These are phyloP conservation scores for Dendrophyllia cribrosa DNA, from an alignment of 64 coral and sea anemone species.

Conservation along the genomic window DNA sequence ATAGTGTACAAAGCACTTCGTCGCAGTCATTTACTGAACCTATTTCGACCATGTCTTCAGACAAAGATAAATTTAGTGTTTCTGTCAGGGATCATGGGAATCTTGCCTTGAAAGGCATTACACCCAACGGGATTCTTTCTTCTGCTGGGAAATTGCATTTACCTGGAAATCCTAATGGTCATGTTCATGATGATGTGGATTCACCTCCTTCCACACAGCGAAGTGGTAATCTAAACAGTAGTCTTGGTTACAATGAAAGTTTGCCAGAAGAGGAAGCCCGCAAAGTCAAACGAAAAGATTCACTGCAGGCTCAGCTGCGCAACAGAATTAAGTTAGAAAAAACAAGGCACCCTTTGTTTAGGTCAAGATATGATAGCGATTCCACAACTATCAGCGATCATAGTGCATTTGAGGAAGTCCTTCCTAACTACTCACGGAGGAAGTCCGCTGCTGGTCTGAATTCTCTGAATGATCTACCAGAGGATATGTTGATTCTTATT, in stretches of 20 bases:
- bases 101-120: slow-evolving; percentile 2
- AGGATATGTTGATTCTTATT: slow-evolving; percentile 87
- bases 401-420: slow-evolving; percentile 74
- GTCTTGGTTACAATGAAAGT: slow-evolving; percentile 77
- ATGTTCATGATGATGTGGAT: slow-evolving; percentile 15
- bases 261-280: slow-evolving; percentile 55
- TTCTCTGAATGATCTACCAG: slow-evolving; percentile 83
- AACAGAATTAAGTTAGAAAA: slow-evolving; percentile 71
- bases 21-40: slow-evolving; percentile 83
- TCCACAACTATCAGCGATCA: slow-evolving; percentile 89
- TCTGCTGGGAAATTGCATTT: neutral
- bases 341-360: slow-evolving; percentile 10
- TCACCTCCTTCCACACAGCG: slow-evolving; percentile 11
- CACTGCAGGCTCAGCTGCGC: slow-evolving; percentile 86
- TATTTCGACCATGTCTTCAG: slow-evolving; percentile 45
- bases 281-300: slow-evolving; percentile 80
- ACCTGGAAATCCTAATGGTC: neutral
- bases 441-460: slow-evolving; percentile 23
- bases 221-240: slow-evolving; percentile 41
- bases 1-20: slow-evolving; percentile 81
- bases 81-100: slow-evolving; percentile 39
- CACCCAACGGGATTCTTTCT: slow-evolving; percentile 27
- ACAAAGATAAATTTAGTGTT: slow-evolving; percentile 43
- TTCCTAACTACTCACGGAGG: slow-evolving; percentile 37
- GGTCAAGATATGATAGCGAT: slow-evolving; percentile 79